Conservation (phyloP, 2,113 vertebrate species). For the Emydura subglobosa region DNA sequence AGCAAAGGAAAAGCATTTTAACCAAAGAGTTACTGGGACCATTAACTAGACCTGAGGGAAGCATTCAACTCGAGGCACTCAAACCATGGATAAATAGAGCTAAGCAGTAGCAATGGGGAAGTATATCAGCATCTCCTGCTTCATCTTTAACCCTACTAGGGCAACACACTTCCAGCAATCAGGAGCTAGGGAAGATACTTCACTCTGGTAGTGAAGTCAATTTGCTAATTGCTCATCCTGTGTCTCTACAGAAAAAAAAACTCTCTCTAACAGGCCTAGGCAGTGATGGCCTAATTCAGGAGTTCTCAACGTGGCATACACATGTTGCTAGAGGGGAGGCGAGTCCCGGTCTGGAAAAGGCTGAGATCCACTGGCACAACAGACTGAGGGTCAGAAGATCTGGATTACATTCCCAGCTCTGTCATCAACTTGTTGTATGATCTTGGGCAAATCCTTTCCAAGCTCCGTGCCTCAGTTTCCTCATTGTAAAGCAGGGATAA, state of each 20-base stretch:
- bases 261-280: background rate
- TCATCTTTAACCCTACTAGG: background rate
- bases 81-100: background rate
- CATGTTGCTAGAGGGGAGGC: background rate
- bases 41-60: background rate
- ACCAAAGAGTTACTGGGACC: background rate
- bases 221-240: background rate
- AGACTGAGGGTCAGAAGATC: background rate
- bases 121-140: background rate
- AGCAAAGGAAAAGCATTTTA: background rate
- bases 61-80: background rate
- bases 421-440: background rate
- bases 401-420: background rate
- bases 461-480: background rate
- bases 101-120: background rate
- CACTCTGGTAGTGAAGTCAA: background rate
- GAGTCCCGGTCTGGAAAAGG: background rate
- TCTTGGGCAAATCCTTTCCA: background rate
- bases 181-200: background rate
- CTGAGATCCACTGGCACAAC: background rate
- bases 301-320: background rate
- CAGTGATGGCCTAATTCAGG: background rate
- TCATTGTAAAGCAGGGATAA: background rate
- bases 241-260: background rate
- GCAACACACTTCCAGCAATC: background rate